Evolutionary conservation across 1,140 invertebrate species (phyloP).

Genomic region (Bombus impatiens): DNA sequence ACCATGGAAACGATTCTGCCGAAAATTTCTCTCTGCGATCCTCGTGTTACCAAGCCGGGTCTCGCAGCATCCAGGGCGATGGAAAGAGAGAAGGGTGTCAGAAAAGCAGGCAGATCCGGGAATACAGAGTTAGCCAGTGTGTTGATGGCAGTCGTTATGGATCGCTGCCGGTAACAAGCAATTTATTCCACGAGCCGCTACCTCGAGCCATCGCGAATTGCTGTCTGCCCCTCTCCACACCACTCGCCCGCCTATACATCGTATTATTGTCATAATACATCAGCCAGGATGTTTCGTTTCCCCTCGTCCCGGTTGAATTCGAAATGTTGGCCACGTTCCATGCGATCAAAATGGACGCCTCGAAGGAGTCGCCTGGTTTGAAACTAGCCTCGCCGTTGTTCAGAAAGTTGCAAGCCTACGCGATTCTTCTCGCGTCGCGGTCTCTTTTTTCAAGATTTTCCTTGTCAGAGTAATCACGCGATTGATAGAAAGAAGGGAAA

Average conservation of each 20-base stretch:
- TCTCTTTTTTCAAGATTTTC: neutral
- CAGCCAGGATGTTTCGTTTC: neutral
- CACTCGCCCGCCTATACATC: conserved; percentile 1
- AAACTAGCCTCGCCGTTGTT: neutral
- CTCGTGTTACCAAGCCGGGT: neutral
- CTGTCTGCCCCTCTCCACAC: neutral
- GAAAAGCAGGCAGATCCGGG: neutral
- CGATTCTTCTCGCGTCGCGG: neutral
- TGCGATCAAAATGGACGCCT: neutral
- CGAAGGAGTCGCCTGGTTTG: neutral
- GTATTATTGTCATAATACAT: conserved; percentile 37
- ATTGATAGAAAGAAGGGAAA: too few species aligned
- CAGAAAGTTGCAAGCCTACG: neutral
- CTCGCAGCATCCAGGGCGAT: neutral
- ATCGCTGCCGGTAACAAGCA: conserved; percentile 32
- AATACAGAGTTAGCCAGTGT: conserved; percentile 12
- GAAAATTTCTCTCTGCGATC: neutral
- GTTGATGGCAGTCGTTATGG: conserved; percentile 31
- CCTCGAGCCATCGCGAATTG: conserved; percentile 30
- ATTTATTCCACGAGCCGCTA: conserved; percentile 37
- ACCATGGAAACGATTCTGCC: neutral
- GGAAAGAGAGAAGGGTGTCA: neutral
- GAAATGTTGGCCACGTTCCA: conserved; percentile 11
- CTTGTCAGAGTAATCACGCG: too few species aligned
- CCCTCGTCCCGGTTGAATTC: neutral